A percentile compares a stretch with the other conserved stretches of the same genome.
Conservation (phyloP, 2,888 invertebrate genomes). For the Mesoligia furuncula region DNA sequence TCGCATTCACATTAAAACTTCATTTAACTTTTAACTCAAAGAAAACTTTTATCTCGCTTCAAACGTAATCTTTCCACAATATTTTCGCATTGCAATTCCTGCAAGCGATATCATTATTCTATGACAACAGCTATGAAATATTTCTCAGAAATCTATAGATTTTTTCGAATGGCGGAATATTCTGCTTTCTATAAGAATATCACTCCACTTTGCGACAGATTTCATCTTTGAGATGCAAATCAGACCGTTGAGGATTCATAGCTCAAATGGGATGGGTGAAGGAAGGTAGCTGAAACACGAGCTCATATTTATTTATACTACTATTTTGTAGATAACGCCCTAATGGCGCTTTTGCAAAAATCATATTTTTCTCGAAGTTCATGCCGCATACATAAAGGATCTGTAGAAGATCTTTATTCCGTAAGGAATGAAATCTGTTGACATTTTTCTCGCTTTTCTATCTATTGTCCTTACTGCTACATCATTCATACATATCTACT, state of each 20-base stretch:
- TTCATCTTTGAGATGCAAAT: conserved; percentile 84
- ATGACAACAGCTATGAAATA: conserved; percentile 44
- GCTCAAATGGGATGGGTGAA: conserved; percentile 76
- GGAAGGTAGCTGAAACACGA: conserved; percentile 65
- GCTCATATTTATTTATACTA: conserved; percentile 67
- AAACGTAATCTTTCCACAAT: background rate
- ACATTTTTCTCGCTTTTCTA: conserved; percentile 13
- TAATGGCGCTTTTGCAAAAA: conserved; percentile 46
- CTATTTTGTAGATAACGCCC: conserved; percentile 45
- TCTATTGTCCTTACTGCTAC: background rate
- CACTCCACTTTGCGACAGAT: conserved; percentile 72
- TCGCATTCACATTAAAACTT: background rate
- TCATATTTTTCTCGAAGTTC: conserved; percentile 17
- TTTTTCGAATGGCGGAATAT: conserved; percentile 65
- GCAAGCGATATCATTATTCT: conserved; percentile 22
- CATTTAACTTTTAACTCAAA: background rate
- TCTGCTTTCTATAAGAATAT: conserved; percentile 67
- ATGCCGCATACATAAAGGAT: background rate
- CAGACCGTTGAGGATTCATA: conserved; percentile 75
- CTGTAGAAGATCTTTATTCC: background rate
- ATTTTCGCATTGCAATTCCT: background rate
- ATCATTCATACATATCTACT: background rate
- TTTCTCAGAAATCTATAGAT: conserved; percentile 56
- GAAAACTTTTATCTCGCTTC: background rate
- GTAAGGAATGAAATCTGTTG: background rate